phyloP scores from a whole-genome alignment of 2,888 invertebrate genomes.

The Stenoptilia bipunctidactyla region DNA sequence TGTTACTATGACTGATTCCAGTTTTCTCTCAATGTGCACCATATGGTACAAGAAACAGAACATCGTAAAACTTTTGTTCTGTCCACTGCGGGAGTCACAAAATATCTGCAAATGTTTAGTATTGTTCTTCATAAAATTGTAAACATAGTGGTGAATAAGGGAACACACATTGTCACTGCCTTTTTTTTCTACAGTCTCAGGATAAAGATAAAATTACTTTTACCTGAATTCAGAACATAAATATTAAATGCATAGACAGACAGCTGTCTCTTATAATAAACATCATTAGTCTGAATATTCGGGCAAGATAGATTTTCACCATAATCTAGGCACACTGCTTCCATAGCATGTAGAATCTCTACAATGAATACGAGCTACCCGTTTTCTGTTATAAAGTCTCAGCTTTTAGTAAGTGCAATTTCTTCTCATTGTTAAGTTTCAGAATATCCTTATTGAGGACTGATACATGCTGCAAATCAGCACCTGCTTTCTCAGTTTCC shows the following conservation, averaged over 20 bases:
- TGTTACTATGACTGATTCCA: conserved; percentile 18
- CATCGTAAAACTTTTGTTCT: conserved; percentile 23
- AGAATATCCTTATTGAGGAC: background rate
- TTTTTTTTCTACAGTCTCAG: conserved; percentile 11
- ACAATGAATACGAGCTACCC: background rate
- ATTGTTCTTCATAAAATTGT: conserved; percentile 14
- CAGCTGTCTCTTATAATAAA: conserved; percentile 19
- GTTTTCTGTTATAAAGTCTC: background rate
- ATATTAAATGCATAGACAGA: conserved; percentile 18
- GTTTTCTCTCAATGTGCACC: conserved; percentile 14
- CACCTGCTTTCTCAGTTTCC: background rate
- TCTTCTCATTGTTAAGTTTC: background rate
- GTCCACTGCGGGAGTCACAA: conserved; percentile 22
- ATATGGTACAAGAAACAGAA: conserved; percentile 19
- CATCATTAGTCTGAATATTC: conserved; percentile 16
- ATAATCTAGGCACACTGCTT: conserved; percentile 14
- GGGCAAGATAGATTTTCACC: conserved; percentile 14
- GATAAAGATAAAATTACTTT: conserved; percentile 19
- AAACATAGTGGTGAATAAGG: conserved; percentile 8
- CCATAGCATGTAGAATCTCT: background rate
- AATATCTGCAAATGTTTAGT: conserved; percentile 17
- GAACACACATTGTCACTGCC: conserved; percentile 19
- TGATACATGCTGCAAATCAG: conserved; percentile 3
- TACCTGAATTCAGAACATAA: conserved; percentile 14
- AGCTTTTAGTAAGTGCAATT: background rate